These are phyloP conservation scores for Pangasius sanitwongsei DNA, from an alignment of 2,797 vertebrate genomes.

Conservation along the genomic window DNA sequence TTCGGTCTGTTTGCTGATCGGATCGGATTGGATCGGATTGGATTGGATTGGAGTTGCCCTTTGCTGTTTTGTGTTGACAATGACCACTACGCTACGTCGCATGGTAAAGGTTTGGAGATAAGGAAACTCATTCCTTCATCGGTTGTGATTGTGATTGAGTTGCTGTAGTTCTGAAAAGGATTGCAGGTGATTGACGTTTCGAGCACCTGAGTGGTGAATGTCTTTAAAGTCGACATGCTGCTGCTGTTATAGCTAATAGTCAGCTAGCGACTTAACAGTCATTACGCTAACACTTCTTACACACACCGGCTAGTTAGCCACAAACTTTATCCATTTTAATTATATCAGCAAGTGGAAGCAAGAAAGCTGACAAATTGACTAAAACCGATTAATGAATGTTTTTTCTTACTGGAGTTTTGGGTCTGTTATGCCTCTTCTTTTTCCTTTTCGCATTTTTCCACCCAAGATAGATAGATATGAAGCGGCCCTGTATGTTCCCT, in stretches of 20 bases:
- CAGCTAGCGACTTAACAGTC: neutral
- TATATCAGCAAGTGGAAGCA: neutral
- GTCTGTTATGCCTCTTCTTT: neutral
- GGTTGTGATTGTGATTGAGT: too few relatives aligned
- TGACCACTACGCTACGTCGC: too few relatives aligned
- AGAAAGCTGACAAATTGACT: neutral
- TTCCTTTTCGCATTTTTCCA: neutral
- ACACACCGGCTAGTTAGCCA: neutral
- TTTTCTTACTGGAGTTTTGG: too few relatives aligned
- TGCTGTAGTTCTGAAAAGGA: too few relatives aligned
- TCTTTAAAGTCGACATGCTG: neutral
- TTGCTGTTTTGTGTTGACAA: too few relatives aligned
- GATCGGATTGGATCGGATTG: neutral
- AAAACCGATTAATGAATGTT: neutral
- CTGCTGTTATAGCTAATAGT: neutral
- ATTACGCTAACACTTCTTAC: neutral
- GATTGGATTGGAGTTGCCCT: neutral
- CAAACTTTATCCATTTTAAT: too few relatives aligned
- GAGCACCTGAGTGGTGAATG: too few relatives aligned
- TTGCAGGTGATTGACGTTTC: too few relatives aligned
- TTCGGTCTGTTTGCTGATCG: neutral
- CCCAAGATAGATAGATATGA: too few relatives aligned
- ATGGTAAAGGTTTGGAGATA: too few relatives aligned
- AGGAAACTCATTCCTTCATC: too few relatives aligned
- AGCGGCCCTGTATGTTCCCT: too few relatives aligned